Conservation (phyloP, 2,113 vertebrate genomes). For the Paradoxurus hermaphroditus region DNA sequence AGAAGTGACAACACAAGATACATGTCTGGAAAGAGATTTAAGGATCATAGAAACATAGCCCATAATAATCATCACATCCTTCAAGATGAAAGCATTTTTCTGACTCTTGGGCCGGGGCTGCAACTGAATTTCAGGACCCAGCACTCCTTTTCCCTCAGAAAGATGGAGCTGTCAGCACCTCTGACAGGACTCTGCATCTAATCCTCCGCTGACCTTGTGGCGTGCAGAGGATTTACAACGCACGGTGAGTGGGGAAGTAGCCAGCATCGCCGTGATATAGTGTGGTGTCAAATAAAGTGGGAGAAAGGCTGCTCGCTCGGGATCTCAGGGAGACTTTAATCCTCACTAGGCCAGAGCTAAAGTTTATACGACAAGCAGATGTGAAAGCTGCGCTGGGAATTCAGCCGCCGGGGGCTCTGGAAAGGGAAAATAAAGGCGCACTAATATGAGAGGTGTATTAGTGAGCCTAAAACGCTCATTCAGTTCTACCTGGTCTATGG, state of each 20-base stretch:
- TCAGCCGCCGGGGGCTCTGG: neutral
- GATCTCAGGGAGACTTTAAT: conserved; percentile 37
- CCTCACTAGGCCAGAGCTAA: neutral
- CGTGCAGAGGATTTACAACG: conserved; percentile 38
- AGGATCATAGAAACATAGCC: neutral
- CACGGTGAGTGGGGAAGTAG: neutral
- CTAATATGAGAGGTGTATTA: neutral
- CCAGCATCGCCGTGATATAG: neutral
- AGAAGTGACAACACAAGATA: neutral
- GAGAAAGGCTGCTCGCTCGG: neutral
- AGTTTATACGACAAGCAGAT: conserved; percentile 46
- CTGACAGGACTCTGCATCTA: conserved; percentile 38
- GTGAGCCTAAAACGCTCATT: neutral
- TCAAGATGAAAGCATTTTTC: conserved; percentile 8
- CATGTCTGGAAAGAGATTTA: neutral
- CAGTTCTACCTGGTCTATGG: neutral
- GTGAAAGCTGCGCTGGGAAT: neutral
- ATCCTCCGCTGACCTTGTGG: conserved; percentile 30
- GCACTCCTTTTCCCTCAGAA: neutral
- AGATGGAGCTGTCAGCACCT: conserved; percentile 60
- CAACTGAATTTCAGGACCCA: neutral
- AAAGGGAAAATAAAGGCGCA: neutral
- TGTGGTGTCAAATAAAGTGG: neutral
- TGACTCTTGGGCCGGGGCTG: neutral
- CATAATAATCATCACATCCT: neutral